Percentiles rank a stretch among this genome's conserved stretches.
phyloP scores from a whole-genome alignment of 2,888 invertebrate genomes.

The Blastobasis adustella region DNA sequence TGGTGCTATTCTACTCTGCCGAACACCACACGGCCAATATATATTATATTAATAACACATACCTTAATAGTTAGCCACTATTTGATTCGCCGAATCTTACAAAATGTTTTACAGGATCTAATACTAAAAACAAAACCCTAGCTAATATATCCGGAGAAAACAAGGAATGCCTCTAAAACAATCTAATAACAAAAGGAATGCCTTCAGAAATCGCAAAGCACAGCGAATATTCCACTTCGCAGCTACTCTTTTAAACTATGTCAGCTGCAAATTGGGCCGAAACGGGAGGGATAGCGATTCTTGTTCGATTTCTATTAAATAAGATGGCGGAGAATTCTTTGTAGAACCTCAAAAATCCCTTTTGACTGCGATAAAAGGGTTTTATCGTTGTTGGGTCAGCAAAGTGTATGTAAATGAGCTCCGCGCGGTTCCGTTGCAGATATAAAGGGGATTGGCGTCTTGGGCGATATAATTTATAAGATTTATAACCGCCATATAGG shows the following conservation, averaged over 20 bases:
- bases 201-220: too few relatives aligned
- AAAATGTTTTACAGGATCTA: too few relatives aligned
- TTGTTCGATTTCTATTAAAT: conserved; percentile 38
- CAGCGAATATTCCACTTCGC: too few relatives aligned
- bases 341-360: conserved; percentile 54
- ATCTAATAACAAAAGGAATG: too few relatives aligned
- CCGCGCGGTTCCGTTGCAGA: conserved; percentile 43
- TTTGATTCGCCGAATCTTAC: too few relatives aligned
- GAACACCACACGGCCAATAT: too few relatives aligned
- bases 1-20: too few relatives aligned
- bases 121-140: too few relatives aligned
- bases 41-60: too few relatives aligned
- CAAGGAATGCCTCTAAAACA: too few relatives aligned
- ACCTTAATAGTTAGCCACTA: too few relatives aligned
- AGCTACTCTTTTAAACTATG: not conserved
- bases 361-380: conserved; percentile 59
- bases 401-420: conserved; percentile 67
- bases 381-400: conserved; percentile 67
- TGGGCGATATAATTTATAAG: conserved; percentile 39
- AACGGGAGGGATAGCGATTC: conserved; percentile 1
- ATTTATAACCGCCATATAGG: conserved; percentile 12
- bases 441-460: conserved; percentile 51
- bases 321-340: conserved; percentile 37
- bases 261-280: not conserved
- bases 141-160: too few relatives aligned